Percentiles rank a stretch among this genome's conserved stretches.
These are phyloP conservation scores for Amiota communis DNA, from an alignment of 2,888 invertebrate genomes.

Conservation along the genomic window DNA sequence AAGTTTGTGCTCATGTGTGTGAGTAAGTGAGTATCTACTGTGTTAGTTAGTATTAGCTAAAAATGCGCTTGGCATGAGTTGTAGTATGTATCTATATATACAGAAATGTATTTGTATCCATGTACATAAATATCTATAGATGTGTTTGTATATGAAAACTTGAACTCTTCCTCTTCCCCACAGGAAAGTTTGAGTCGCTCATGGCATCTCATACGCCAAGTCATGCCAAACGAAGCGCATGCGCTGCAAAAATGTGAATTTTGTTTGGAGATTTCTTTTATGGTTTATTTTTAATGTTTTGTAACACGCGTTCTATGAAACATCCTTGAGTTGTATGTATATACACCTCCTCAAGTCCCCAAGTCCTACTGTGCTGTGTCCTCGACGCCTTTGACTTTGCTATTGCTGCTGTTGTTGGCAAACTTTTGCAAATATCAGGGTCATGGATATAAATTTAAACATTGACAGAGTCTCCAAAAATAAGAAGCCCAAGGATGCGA, in stretches of 20 bases:
- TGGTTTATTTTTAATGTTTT: slow-evolving; percentile 38
- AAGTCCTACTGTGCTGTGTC: not conserved
- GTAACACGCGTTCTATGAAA: slow-evolving; percentile 59
- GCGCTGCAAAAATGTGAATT: not conserved
- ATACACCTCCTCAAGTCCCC: slow-evolving; percentile 37
- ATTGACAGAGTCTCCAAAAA: slow-evolving; percentile 64
- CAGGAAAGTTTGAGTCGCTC: not conserved
- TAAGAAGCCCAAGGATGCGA: too few species aligned
- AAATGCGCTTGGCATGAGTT: not conserved
- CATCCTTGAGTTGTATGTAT: slow-evolving; percentile 60
- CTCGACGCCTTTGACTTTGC: slow-evolving; percentile 36
- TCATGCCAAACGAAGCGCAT: not conserved
- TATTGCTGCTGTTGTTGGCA: slow-evolving; percentile 36
- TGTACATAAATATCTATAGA: too few species aligned
- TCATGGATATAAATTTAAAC: slow-evolving; percentile 71
- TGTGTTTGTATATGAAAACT: not conserved
- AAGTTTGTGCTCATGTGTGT: slow-evolving; percentile 3
- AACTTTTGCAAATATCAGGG: slow-evolving; percentile 68
- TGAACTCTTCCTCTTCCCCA: slow-evolving; percentile 1
- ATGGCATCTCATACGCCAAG: not conserved
- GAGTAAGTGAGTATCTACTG: not conserved
- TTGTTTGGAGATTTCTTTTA: not conserved
- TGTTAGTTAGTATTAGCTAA: slow-evolving; percentile 28
- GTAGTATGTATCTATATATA: too few species aligned
- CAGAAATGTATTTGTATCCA: too few species aligned